These are phyloP conservation scores for Gorilla gorilla DNA, from an alignment of 2,113 vertebrate species.

Conservation along the genomic window DNA sequence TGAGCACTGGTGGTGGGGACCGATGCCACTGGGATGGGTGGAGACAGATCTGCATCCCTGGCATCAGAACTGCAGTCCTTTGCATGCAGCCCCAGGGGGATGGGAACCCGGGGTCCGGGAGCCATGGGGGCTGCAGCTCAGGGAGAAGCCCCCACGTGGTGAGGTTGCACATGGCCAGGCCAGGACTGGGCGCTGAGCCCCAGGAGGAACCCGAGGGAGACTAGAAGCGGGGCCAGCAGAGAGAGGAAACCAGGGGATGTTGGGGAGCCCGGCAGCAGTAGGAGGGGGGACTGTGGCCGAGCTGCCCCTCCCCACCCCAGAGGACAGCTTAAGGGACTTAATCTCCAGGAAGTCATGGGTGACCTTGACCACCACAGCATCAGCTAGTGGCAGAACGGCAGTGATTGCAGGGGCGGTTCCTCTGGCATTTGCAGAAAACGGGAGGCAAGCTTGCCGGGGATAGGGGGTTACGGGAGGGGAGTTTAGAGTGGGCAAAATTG, in stretches of 20 bases:
- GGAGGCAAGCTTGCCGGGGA: neutral
- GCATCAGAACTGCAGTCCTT: neutral
- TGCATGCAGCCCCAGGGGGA: neutral
- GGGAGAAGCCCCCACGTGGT: neutral
- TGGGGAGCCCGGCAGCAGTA: neutral
- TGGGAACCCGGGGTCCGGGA: neutral
- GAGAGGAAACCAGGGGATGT: neutral
- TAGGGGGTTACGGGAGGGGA: neutral
- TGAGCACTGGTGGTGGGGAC: neutral
- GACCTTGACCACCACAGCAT: neutral
- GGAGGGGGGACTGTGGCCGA: neutral
- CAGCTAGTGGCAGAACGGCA: too few species aligned
- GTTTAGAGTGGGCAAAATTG: neutral
- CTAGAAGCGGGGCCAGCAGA: neutral
- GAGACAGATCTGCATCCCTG: neutral
- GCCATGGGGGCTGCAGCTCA: too few species aligned
- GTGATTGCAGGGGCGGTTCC: neutral
- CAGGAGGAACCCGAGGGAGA: neutral
- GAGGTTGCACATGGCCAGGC: neutral
- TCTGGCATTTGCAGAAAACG: conserved; percentile 15
- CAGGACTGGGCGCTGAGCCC: neutral
- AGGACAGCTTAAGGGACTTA: neutral
- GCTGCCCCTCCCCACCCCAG: neutral
- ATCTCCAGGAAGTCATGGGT: neutral
- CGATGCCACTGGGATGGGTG: neutral